Evolutionary conservation across 2,888 invertebrate species (phyloP).

Genomic region (Patella caerulea): DNA sequence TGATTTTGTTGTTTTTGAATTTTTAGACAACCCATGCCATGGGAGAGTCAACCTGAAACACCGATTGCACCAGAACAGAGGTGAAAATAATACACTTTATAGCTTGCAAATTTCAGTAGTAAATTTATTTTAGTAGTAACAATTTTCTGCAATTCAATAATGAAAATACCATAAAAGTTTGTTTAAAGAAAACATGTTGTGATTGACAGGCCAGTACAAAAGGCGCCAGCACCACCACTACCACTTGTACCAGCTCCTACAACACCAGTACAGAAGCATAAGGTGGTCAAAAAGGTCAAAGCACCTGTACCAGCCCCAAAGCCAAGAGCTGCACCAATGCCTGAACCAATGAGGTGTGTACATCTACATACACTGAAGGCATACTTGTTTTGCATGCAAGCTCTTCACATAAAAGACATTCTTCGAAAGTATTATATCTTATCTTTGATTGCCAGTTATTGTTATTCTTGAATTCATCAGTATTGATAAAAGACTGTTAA

Average conservation of each 20-base stretch:
- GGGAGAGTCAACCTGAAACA: conserved; percentile 26
- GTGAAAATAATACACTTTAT: conserved; percentile 14
- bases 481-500: too few relatives aligned
- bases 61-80: conserved; percentile 27
- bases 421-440: too few relatives aligned
- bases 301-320: conserved; percentile 39
- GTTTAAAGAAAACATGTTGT: neutral
- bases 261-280: conserved; percentile 31
- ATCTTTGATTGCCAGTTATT: too few relatives aligned
- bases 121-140: too few relatives aligned
- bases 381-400: too few relatives aligned
- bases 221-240: conserved; percentile 14
- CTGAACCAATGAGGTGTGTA: conserved; percentile 13
- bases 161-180: neutral
- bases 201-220: neutral
- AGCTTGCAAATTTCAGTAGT: too few relatives aligned
- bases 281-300: conserved; percentile 15
- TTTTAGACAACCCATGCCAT: conserved; percentile 1
- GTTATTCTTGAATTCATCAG: too few relatives aligned
- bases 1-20: too few relatives aligned
- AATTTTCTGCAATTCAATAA: too few relatives aligned
- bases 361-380: too few relatives aligned
- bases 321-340: conserved; percentile 13
- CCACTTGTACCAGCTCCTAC: conserved; percentile 23
- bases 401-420: too few relatives aligned